Base-by-base conservation (phyloP, 2,888 invertebrate genomes). In the Frankliniella intonsa region DNA sequence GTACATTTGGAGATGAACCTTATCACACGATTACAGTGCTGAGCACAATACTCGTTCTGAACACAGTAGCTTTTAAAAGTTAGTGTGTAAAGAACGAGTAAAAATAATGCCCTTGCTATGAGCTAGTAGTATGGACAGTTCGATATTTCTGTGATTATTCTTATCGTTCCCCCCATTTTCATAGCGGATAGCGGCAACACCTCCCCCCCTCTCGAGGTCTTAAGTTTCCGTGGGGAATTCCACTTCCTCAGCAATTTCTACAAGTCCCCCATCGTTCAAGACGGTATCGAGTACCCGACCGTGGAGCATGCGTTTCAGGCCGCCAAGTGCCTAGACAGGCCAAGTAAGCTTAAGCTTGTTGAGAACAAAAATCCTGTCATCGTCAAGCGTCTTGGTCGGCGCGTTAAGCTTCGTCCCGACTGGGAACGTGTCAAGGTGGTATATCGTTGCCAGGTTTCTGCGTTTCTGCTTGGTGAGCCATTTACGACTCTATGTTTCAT, bases 221-320 rank as follows among this genome's bases (percentile, higher is more conserved):
- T 12, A 9, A 9, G 25, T 10, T 76, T 76, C 25, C 69, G 69
- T 5, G 69, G 69, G 69, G 25, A 76, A 8, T 76, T 12, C 69
- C 12, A 22, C 11, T 76, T 76, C 69, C 69, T 76, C 1, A 76
- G 69, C 69, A 76, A 76, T 22, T 76, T 76, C 69, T 22, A 9
- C 10, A 12, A 76, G 12, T 76, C 69, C 25, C 69, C 69, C 25
- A 76, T 76, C 25, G 22, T 22, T 0, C 25, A 22, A 1, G 69
- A 76, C 25, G 69, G 69, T 8, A 9, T 76, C 9, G 25, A 76
- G 25, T 76, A 25, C 25, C 69, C 69, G 2, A 76, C 69, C 12
- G 69, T 76, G 25, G 69, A 76, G 69, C 69, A 76, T 22, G 69
- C 69, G 11, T 76, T 76, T 12, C 69, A 76, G 69, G 69, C 69